Evolutionary conservation across 2,797 vertebrate species (phyloP).

Genomic region (Sebastes kiyomatsui): DNA sequence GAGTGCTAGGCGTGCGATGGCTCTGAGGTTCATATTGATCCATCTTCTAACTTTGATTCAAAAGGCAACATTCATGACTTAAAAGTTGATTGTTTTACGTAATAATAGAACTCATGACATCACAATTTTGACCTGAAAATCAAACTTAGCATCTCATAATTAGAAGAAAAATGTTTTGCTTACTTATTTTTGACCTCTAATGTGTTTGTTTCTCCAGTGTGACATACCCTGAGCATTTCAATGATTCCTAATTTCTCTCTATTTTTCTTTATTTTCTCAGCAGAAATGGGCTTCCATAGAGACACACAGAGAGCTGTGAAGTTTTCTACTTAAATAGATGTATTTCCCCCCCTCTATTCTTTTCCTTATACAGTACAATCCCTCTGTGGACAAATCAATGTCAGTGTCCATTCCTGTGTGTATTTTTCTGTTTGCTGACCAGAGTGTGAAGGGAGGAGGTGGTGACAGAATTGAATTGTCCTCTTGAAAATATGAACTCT

Average conservation of each 20-base stretch:
- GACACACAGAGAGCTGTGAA: neutral
- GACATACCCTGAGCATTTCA: neutral
- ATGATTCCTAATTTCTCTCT: neutral
- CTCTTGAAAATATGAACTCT: slow-evolving; percentile 42
- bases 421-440: slow-evolving; percentile 20
- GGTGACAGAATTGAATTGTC: slow-evolving; percentile 47
- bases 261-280: neutral
- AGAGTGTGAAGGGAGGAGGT: neutral
- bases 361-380: neutral
- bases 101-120: neutral
- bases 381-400: slow-evolving; percentile 36
- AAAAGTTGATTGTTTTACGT: neutral
- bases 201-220: neutral
- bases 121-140: neutral
- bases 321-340: neutral
- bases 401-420: slow-evolving; percentile 12
- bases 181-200: neutral
- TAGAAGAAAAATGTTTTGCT: neutral
- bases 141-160: neutral
- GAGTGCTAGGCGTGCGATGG: too few species aligned
- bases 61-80: neutral
- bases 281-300: neutral
- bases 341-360: neutral
- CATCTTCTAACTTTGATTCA: neutral
- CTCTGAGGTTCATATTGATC: too few species aligned